Evolutionary conservation across 2,888 invertebrate species (phyloP), one percentile per base, ranked within the genome.

Genomic region (Eumacrocentrus americanus): DNA sequence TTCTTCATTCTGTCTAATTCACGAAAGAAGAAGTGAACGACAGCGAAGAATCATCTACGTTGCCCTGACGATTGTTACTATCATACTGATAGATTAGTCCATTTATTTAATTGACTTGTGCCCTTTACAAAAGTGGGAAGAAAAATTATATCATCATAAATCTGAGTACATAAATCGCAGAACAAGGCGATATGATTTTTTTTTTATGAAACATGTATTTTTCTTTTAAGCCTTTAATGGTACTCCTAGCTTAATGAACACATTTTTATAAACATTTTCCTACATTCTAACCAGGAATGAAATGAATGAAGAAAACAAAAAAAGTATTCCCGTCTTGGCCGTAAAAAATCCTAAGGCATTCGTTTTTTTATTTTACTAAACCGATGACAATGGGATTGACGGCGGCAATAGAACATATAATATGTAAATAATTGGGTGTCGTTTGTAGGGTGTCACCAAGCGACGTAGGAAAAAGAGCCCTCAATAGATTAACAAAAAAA

Each of bases 181-280:
- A 20, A 42, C 16, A 18, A 58, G 11, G 37, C 44, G 46, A 56
- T 35, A 52, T 52, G 52, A 55, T 59, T 59, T 65, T 65, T 55
- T 63, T 63, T 55, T 42, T 20, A 58, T 23, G 20, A 51, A 22
- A 51, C 53, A 54, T 29, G 35, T 58, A 65, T 56, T 61, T 50
- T 61, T 51, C 37, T 42, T 42, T 34, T 14, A 52, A 63, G 18
- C 34, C 53, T 57, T 42, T 46, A 46, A 47, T 46, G n/a, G 51
- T 61, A 59, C 47, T 50, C 57, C 34, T 58, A 61, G 58, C 42
- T 51, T 55, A 52, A 37, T n/a, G n/a, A 40, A n/a, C 29, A 6
- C 29, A 29, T 29, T 4, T 29, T 4, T 4, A 29, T 29, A 9
- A 29, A 29, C 29, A 29, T 9, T 29, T 29, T 29, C 9, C 9